Percentiles rank a stretch among this genome's conserved stretches.
Evolutionary conservation across 2,888 invertebrate species (phyloP).

Genomic region (Tinea pellionella): DNA sequence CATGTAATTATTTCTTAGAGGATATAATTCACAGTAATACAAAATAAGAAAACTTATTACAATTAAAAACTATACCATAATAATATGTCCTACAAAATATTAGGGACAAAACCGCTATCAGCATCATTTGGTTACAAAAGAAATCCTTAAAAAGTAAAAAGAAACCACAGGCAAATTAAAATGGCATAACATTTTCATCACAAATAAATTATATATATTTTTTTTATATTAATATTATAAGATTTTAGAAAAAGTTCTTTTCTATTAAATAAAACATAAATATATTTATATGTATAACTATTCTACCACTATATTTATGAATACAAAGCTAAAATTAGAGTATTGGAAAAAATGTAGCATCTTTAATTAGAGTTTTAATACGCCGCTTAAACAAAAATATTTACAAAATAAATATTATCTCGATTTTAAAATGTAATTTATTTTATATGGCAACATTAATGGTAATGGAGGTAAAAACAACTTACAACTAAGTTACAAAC

Average conservation of each 20-base stretch:
- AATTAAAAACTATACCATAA: slow-evolving; percentile 22
- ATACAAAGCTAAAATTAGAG: background rate
- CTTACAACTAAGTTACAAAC: background rate
- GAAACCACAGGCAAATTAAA: background rate
- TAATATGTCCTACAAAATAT: slow-evolving; percentile 33
- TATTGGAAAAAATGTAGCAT: background rate
- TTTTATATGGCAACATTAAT: slow-evolving; percentile 56
- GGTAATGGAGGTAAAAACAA: slow-evolving; percentile 50
- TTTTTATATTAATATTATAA: background rate
- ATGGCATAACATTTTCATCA: slow-evolving; percentile 25
- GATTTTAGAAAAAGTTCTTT: background rate
- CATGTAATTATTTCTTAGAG: slow-evolving; percentile 29
- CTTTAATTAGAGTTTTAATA: slow-evolving; percentile 1
- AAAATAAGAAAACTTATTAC: slow-evolving; percentile 29
- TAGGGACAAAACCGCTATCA: slow-evolving; percentile 56
- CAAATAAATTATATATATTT: background rate
- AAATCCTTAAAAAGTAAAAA: slow-evolving; percentile 31
- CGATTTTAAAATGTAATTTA: background rate
- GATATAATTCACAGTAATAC: slow-evolving; percentile 61
- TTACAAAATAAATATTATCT: background rate
- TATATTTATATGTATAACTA: background rate
- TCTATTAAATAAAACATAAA: background rate
- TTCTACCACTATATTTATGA: background rate
- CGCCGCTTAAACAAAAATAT: background rate
- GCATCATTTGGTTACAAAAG: slow-evolving; percentile 62